Evolutionary conservation across 2,797 vertebrate species (phyloP).

Genomic region (Helarctos malayanus): DNA sequence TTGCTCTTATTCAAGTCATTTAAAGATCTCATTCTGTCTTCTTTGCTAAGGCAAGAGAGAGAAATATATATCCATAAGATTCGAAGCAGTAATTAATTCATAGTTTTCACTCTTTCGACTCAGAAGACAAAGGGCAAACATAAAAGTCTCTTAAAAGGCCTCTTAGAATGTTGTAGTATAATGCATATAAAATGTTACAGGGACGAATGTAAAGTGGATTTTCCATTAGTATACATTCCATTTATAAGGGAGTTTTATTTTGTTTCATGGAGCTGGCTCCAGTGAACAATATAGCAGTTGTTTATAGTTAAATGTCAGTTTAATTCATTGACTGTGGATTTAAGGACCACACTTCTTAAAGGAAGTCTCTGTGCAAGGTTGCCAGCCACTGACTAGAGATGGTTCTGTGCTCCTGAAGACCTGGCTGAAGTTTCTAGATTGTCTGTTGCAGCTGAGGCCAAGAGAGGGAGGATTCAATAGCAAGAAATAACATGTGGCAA

Average conservation of each 20-base stretch:
- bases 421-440: conserved; percentile 35
- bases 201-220: neutral
- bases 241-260: conserved; percentile 41
- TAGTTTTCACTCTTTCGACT: neutral
- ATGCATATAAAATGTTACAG: neutral
- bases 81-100: conserved; percentile 30
- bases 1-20: neutral
- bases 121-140: conserved; percentile 43
- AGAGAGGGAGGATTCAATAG: neutral
- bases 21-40: conserved; percentile 2
- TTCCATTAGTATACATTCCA: neutral
- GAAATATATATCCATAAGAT: neutral
- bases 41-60: neutral
- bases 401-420: neutral
- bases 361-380: neutral
- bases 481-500: neutral
- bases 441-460: neutral
- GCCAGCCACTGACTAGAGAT: neutral
- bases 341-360: conserved; percentile 25
- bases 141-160: neutral
- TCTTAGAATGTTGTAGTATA: neutral
- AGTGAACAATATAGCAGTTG: neutral
- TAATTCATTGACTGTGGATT: conserved; percentile 8
- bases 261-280: neutral
- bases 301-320: conserved; percentile 19